Conservation (phyloP, 2,113 vertebrate species). For the Loxodonta africana region DNA sequence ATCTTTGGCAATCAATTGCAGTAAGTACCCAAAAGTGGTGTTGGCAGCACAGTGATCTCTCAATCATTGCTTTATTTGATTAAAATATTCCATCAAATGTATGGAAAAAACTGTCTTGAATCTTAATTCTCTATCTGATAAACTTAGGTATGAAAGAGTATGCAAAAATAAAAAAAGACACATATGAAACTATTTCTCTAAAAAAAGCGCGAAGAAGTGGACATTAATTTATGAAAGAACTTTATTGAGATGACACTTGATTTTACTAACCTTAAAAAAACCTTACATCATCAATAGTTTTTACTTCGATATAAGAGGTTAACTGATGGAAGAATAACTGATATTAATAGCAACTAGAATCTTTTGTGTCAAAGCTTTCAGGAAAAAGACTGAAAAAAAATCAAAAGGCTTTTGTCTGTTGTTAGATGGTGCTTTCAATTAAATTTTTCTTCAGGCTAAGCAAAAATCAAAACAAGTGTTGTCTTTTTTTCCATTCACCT, state of each 20-base stretch:
- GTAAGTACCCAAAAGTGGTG: neutral
- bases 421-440: conserved; percentile 56
- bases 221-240: neutral
- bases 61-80: neutral
- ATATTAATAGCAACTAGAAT: conserved; percentile 63
- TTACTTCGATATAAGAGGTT: conserved; percentile 59
- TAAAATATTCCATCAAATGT: neutral
- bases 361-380: conserved; percentile 69
- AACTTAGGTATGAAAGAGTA: neutral
- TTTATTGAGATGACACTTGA: neutral
- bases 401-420: conserved; percentile 24
- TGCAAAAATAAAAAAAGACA: neutral
- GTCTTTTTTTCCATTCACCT: neutral
- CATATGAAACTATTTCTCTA: too few relatives aligned
- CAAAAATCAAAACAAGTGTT: neutral
- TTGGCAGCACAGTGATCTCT: neutral
- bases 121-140: neutral
- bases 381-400: neutral
- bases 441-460: conserved; percentile 45
- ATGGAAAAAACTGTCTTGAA: neutral
- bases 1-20: neutral
- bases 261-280: conserved; percentile 26
- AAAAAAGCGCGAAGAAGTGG: neutral
- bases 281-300: conserved; percentile 77
- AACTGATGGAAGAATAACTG: conserved; percentile 49